Evolutionary conservation across 2,113 vertebrate species (phyloP), one percentile per base, ranked within the genome.

Genomic region (Cacatua alba): DNA sequence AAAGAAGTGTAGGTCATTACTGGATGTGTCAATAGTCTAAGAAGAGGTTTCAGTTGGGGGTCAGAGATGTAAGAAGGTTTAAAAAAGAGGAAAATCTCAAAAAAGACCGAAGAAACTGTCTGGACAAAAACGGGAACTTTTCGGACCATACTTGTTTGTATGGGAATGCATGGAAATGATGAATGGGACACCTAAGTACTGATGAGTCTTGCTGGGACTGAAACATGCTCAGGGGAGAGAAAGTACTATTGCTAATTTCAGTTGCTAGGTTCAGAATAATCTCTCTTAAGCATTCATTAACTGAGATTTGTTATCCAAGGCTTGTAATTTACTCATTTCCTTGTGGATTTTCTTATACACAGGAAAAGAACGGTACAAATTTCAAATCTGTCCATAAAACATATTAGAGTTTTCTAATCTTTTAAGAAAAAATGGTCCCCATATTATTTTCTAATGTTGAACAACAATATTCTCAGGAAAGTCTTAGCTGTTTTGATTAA

Each of bases 11-110:
- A 29, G 15, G 53, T 82, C 23, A 71, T 33, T 82, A 14, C 2
- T 60, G 24, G 29, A 10, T 24, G 11, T 0, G 2, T 15, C 13
- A 51, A 0, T 31, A 63, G 31, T 20, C 33, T 37, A 13, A 41
- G 11, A 76, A 43, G 3, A 51, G 26, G 13, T 23, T 87, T 76
- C 25, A 62, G 13, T 0, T 68, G 20, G 15, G 23, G 7, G 13
- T 59, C 29, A 77, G 64, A 51, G 29, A 53, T 6, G 14, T 23
- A 23, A 83, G 41, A 44, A 91, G 20, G 23, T 43, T 7, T 17
- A 64, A 69, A 70, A 57, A 48, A 59, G 11, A 46, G 19, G 25
- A 26, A 84, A 89, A 1, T 8, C 13, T 71, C 28, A 37, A 53
- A 26, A 23, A 64, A 76, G 6, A 62, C 11, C 19, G 46, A 71